Evolutionary conservation across 2,888 invertebrate species (phyloP), one percentile per base, ranked within the genome.

Genomic region (Aromia moschata): DNA sequence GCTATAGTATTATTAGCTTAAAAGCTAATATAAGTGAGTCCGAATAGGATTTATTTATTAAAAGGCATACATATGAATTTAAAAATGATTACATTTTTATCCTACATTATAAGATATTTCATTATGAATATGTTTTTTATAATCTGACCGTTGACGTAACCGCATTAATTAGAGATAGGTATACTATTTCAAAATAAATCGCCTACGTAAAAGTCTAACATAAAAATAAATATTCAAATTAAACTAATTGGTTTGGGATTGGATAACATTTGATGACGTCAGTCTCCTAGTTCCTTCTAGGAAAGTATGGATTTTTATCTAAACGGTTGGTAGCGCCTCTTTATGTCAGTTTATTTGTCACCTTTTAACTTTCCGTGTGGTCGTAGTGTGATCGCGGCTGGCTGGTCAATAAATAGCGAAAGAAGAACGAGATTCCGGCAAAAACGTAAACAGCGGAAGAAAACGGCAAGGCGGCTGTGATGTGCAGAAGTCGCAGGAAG

Each of bases 361-460:
- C 30, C 44, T 58, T 58, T 53, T 30, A 49, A 47, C 58, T 58
- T 53, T 54, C 38, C 54, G 58, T 58, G 58, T 58, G 58, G 58
- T 58, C 52, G 40, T 20, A 12, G 25, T n/a, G 25, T 17, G 30
- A 44, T 44, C 14, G 25, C 46, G 30, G 31, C 15, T 40, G 31
- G 31, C 31, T 52, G 10, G 31, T 52, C 33, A 33, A n/a, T n/a
- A n/a, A n/a, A n/a, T 33, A 7, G 3, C 5, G 11, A 10, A 15
- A 7, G 14, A 25, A 30, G 30, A 18, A 14, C 33, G 2, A 33
- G n/a, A 7, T 3, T n/a, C 10, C 11, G n/a, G 33, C n/a, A 11
- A 33, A 11, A 33, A 7, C 14, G 12, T 10, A 44, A 44, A 12
- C 1, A 18, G 11, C 5, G 10, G n/a, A 16, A 40, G 55, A 56